Percentiles rank a stretch among this genome's conserved stretches.
Conservation (phyloP, 2,888 invertebrate genomes). For the Odontocerum albicorne region DNA sequence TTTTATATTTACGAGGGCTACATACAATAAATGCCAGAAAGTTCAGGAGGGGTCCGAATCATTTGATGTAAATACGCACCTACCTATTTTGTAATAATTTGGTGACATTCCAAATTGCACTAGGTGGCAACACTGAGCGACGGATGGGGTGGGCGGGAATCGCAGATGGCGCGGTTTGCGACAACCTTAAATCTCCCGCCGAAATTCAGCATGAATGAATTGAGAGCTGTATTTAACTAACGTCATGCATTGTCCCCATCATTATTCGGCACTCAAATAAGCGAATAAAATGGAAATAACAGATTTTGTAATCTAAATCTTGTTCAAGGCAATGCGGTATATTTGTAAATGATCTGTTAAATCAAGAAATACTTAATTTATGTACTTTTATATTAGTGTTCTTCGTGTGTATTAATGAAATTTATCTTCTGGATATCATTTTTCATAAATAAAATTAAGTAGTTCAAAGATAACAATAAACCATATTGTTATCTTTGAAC, state of each 20-base stretch:
- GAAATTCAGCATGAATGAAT: slow-evolving; percentile 14
- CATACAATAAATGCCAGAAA: slow-evolving; percentile 27
- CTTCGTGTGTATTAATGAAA: too few species aligned
- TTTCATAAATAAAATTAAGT: too few species aligned
- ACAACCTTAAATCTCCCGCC: slow-evolving; percentile 27
- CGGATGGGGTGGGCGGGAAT: slow-evolving; percentile 30
- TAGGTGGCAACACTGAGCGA: slow-evolving; percentile 24
- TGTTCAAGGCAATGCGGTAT: slow-evolving; percentile 4
- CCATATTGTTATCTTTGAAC: too few species aligned
- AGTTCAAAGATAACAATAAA: too few species aligned
- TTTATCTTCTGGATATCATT: too few species aligned
- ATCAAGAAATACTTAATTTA: too few species aligned
- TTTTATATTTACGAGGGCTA: slow-evolving; percentile 9
- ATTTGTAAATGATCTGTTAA: too few species aligned
- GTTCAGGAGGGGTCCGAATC: slow-evolving; percentile 23
- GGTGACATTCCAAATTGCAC: slow-evolving; percentile 19
- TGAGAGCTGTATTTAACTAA: slow-evolving; percentile 18
- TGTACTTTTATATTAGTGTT: too few species aligned
- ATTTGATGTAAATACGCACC: slow-evolving; percentile 11
- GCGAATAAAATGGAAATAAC: slow-evolving; percentile 18
- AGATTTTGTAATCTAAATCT: slow-evolving; percentile 25
- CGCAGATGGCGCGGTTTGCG: slow-evolving; percentile 32
- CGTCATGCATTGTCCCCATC: slow-evolving; percentile 7
- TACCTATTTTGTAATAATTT: slow-evolving; percentile 28
- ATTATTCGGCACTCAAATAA: slow-evolving; percentile 7